These are phyloP conservation scores for Pimpla rufipes DNA, from an alignment of 2,888 invertebrate genomes.

Conservation along the genomic window DNA sequence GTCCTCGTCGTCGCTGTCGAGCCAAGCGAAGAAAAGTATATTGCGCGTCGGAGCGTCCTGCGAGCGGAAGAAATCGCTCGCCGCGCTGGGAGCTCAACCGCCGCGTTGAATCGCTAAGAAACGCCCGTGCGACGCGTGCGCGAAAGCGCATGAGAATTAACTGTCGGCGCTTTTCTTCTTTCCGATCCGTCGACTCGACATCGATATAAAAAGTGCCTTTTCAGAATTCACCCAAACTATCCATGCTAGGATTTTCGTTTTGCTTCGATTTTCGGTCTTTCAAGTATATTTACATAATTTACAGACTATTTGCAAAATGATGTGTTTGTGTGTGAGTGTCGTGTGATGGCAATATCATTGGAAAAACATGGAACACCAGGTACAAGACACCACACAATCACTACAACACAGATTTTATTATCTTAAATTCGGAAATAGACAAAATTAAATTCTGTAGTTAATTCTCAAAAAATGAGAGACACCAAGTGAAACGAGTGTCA, in stretches of 20 bases:
- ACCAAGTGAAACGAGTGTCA: too few relatives aligned
- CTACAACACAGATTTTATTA: neutral
- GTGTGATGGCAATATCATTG: neutral
- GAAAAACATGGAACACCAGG: neutral
- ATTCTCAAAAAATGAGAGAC: neutral
- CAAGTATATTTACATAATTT: neutral
- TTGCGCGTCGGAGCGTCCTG: neutral
- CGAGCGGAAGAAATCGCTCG: slow-evolving; percentile 1
- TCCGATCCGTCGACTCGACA: neutral
- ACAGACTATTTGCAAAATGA: neutral
- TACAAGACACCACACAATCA: slow-evolving; percentile 30
- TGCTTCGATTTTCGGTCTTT: neutral
- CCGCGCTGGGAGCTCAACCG: neutral
- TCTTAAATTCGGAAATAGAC: neutral
- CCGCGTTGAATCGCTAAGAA: neutral
- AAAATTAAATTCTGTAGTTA: neutral
- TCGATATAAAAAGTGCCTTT: too few relatives aligned
- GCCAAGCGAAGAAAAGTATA: slow-evolving; percentile 2
- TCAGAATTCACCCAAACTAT: too few relatives aligned
- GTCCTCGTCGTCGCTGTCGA: slow-evolving; percentile 18
- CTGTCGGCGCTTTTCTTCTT: neutral
- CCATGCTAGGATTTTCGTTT: neutral
- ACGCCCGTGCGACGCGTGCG: neutral
- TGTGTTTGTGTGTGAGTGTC: neutral
- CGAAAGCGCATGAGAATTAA: slow-evolving; percentile 6